A percentile compares a stretch with the other conserved stretches of the same genome.
Conservation (phyloP, 2,888 invertebrate species). For the Didymodactylos carnosus region DNA sequence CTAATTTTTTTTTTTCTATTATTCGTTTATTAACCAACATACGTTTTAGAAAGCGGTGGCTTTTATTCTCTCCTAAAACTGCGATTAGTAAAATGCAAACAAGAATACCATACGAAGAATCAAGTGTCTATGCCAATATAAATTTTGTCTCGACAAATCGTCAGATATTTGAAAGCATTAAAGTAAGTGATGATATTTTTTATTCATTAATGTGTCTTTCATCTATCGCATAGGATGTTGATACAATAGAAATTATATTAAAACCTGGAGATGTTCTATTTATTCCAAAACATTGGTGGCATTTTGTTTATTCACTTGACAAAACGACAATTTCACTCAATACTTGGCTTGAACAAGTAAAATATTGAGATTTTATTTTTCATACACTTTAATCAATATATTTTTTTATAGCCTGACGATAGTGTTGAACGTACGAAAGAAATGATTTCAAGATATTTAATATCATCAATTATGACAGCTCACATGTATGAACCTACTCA, state of each 20-base stretch:
- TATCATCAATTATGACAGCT: background rate
- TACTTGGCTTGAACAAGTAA: slow-evolving; percentile 46
- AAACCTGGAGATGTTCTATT: slow-evolving; percentile 65
- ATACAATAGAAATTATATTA: slow-evolving; percentile 44
- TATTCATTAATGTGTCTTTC: background rate
- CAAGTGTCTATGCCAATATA: slow-evolving; percentile 66
- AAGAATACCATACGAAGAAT: slow-evolving; percentile 82
- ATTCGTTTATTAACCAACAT: slow-evolving; percentile 8
- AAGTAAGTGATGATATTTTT: slow-evolving; percentile 8
- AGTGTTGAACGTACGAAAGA: background rate
- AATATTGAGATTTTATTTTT: background rate
- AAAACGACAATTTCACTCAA: slow-evolving; percentile 46
- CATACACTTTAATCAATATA: background rate
- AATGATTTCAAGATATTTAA: background rate
- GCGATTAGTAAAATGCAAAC: slow-evolving; percentile 49
- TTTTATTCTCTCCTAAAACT: slow-evolving; percentile 62
- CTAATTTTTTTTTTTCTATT: slow-evolving; percentile 10
- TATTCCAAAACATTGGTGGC: slow-evolving; percentile 87
- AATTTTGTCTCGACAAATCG: slow-evolving; percentile 48
- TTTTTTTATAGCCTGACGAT: background rate
- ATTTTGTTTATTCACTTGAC: slow-evolving; percentile 59
- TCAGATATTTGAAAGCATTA: slow-evolving; percentile 17
- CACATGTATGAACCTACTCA: background rate
- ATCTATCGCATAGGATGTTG: slow-evolving; percentile 20
- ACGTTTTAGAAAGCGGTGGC: slow-evolving; percentile 58